Base-by-base conservation (phyloP, 2,888 invertebrate species). In the Reticulitermes lucifugus region DNA sequence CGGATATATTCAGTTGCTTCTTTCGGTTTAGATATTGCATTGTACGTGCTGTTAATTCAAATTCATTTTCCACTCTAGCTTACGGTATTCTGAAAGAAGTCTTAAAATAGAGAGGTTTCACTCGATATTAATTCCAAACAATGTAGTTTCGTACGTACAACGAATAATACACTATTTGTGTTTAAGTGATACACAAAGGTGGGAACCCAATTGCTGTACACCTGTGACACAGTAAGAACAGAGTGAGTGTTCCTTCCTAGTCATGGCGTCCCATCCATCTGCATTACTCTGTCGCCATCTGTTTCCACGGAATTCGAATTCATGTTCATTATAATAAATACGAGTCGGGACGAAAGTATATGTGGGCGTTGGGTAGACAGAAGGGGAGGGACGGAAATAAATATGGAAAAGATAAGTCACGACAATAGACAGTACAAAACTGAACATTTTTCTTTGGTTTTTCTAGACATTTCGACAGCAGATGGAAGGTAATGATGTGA, bases 331-430 rank as follows among this genome's bases (percentile, higher is more conserved):
- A 81, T 70, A 70, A 81, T 46, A 81, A 81, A 60, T 59, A 60
- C 21, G 41, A 73, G 35, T 35, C 29, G 41, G 46, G 43, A 77
- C 77, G 46, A 46, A 46, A 77, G 46, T 22, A 12, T 22, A 46
- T 46, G 77, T 77, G 51, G 77, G 77, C 77, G 77, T 77, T 46
- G 77, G 21, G n/a, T 35, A 55, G 18, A 35, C 18, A 18, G 73
- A 73, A 41, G 12, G 46, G 35, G 21, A 73, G 21, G 73, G 41
- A 73, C 21, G 73, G 46, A n/a, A 70, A 81, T 65, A 70, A 81
- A 81, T 81, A 81, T 81, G 59, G 81, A 81, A 81, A 81, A 81
- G 65, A 81, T 81, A 81, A 81, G 81, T 81, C 81, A 81, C 81
- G 81, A 81, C 77, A 77, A 77, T 41, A 77, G 51, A 46, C 65